Evolutionary conservation across 37 sponge, comb jelly and placozoan species (phyloP).

Genomic region (Agelas oroides): DNA sequence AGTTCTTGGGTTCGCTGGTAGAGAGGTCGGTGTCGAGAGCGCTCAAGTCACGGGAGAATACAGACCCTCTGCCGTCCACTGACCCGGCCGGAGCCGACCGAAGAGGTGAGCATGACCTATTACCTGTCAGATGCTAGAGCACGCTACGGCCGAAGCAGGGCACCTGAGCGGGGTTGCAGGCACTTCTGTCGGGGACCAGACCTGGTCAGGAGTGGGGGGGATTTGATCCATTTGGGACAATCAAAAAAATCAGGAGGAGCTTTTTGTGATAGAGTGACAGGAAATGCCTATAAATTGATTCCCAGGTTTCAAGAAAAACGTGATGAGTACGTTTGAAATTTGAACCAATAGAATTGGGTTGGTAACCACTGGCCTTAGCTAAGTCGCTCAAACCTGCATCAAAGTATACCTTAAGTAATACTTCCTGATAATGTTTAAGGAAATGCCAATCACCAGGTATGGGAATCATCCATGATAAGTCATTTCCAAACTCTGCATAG

Average conservation of each 20-base stretch:
- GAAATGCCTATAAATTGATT: constrained; percentile 21
- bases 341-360: background rate
- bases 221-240: too few species aligned
- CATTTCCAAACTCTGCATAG: constrained; percentile 14
- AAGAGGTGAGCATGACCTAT: too few species aligned
- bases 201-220: too few species aligned
- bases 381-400: constrained; percentile 37
- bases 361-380: constrained; percentile 37
- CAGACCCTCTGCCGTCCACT: too few species aligned
- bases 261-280: background rate
- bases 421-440: constrained; percentile 25
- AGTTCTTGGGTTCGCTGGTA: too few species aligned
- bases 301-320: constrained; percentile 30
- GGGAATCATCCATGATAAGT: constrained; percentile 22
- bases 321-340: constrained; percentile 31
- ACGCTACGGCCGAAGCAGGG: too few species aligned
- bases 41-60: too few species aligned
- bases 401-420: constrained; percentile 21
- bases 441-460: constrained; percentile 53
- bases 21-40: too few species aligned
- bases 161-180: too few species aligned
- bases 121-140: too few species aligned
- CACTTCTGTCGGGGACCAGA: too few species aligned
- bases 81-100: too few species aligned
- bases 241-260: background rate